phyloP scores from a whole-genome alignment of 1,140 invertebrate genomes.

The Leguminivora glycinivorella region DNA sequence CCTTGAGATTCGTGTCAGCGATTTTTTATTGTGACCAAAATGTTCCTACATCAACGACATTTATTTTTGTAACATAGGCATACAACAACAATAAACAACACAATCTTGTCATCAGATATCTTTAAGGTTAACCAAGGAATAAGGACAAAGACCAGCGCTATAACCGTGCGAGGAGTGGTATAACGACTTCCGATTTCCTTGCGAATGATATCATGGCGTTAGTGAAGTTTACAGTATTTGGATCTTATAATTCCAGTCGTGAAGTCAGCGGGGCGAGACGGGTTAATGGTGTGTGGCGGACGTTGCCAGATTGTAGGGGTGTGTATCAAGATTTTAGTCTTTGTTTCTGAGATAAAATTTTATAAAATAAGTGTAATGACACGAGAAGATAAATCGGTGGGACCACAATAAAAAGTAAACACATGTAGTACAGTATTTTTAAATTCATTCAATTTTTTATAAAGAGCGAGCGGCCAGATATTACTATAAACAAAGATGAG shows the following conservation, averaged over 20 bases:
- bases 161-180: too few relatives aligned
- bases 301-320: not conserved
- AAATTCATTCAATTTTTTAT: too few relatives aligned
- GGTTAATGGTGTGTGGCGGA: conserved; percentile 34
- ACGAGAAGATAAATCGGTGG: too few relatives aligned
- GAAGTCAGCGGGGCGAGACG: conserved; percentile 39
- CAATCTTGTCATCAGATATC: not conserved
- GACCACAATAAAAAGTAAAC: too few relatives aligned
- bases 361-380: too few relatives aligned
- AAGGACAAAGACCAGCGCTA: not conserved
- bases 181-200: too few relatives aligned
- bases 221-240: conserved; percentile 32
- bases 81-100: not conserved
- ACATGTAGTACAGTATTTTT: too few relatives aligned
- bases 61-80: not conserved
- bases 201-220: conserved; percentile 32
- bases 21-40: too few relatives aligned
- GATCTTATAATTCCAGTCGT: conserved; percentile 36
- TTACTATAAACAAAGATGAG: too few relatives aligned
- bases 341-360: not conserved
- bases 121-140: conserved; percentile 1
- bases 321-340: not conserved
- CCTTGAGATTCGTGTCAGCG: too few relatives aligned
- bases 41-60: too few relatives aligned
- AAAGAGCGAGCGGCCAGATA: too few relatives aligned